Conservation (phyloP, 2,797 vertebrate genomes). For the Chelidonichthys spinosus region DNA sequence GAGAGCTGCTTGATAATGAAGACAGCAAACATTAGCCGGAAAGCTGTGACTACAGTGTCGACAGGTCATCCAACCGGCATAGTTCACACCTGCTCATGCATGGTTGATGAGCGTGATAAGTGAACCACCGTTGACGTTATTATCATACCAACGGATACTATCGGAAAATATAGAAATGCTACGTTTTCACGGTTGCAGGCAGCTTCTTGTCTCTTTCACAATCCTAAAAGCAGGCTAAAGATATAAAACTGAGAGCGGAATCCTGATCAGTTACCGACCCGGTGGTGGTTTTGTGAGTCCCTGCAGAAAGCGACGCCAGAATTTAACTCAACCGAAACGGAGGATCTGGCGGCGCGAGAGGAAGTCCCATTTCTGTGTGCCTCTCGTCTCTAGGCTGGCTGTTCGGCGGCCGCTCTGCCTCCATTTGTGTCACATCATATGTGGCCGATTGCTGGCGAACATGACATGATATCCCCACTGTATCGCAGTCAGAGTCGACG, state of each 20-base stretch:
- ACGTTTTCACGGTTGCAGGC: neutral
- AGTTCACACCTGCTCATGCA: constrained; percentile 55
- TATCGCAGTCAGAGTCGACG: neutral
- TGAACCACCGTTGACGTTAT: neutral
- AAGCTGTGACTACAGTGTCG: constrained; percentile 67
- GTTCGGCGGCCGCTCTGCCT: constrained; percentile 39
- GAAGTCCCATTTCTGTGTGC: constrained; percentile 30
- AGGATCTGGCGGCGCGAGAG: constrained; percentile 11
- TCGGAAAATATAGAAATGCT: no score
- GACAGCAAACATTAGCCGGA: constrained; percentile 58
- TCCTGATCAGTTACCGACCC: constrained; percentile 18
- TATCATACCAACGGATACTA: neutral
- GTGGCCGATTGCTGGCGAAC: constrained; percentile 17
- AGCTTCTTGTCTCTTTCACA: neutral
- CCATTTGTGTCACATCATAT: constrained; percentile 57
- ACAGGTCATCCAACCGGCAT: constrained; percentile 66
- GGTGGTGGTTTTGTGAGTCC: constrained; percentile 5
- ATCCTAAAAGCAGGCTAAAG: neutral
- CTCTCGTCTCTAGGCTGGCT: constrained; percentile 28
- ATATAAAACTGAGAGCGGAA: constrained; percentile 12
- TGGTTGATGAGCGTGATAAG: constrained; percentile 20
- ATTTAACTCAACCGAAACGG: constrained; percentile 35
- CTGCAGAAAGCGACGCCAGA: constrained; percentile 47
- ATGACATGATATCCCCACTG: constrained; percentile 32
- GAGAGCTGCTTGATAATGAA: constrained; percentile 77